Evolutionary conservation across 2,888 invertebrate species (phyloP).

Genomic region (Trachelus tabidus): DNA sequence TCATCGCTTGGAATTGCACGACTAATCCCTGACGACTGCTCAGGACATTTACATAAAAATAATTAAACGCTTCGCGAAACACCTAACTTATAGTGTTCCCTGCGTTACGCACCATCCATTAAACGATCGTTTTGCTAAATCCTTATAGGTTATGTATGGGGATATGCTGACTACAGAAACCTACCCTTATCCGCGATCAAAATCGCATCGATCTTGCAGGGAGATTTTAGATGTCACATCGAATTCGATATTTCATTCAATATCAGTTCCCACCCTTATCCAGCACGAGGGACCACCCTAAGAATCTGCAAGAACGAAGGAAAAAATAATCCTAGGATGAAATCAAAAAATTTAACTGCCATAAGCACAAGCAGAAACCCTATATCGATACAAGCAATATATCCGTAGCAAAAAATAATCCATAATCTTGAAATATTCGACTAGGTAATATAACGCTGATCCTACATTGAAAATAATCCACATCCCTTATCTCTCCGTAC

Average conservation of each 20-base stretch:
- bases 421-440: background rate
- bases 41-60: slow-evolving; percentile 54
- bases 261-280: background rate
- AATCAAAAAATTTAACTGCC: background rate
- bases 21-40: slow-evolving; percentile 35
- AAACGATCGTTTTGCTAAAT: background rate
- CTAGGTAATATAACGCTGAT: background rate
- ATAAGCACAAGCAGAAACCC: background rate
- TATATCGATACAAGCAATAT: background rate
- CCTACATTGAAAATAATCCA: background rate
- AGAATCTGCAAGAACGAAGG: background rate
- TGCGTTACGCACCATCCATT: background rate
- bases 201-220: background rate
- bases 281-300: background rate
- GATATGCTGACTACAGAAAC: background rate
- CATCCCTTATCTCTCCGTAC: background rate
- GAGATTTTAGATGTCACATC: background rate
- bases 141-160: background rate
- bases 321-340: background rate
- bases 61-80: slow-evolving; percentile 46
- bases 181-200: background rate
- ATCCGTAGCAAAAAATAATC: background rate
- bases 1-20: slow-evolving; percentile 47
- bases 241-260: background rate
- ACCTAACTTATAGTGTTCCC: background rate